phyloP scores from a whole-genome alignment of 1,140 invertebrate genomes.

The Chrysomallon squamiferum region DNA sequence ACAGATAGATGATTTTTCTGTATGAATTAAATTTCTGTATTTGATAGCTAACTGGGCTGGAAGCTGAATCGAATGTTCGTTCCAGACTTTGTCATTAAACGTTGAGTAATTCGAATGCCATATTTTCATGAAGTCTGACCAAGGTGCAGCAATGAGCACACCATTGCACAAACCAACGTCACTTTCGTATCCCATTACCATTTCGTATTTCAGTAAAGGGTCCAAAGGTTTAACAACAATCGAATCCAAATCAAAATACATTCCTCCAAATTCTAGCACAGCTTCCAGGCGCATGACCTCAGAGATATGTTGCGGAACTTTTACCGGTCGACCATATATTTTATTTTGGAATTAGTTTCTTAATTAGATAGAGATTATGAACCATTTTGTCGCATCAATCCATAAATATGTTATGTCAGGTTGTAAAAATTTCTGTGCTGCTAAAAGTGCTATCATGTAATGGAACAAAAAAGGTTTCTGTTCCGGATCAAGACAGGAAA shows the following conservation, averaged over 20 bases:
- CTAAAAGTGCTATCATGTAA: no score
- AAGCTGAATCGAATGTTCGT: not conserved
- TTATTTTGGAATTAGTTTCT: no score
- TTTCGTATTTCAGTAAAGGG: not conserved
- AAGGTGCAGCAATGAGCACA: not conserved
- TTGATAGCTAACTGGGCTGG: not conserved
- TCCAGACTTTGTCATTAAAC: not conserved
- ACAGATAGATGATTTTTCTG: not conserved
- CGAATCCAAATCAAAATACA: not conserved
- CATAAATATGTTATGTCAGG: no score
- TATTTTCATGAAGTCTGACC: not conserved
- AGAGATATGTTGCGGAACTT: not conserved
- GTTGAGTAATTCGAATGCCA: not conserved
- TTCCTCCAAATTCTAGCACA: not conserved
- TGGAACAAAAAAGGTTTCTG: no score
- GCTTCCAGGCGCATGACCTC: not conserved
- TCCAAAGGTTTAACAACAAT: not conserved
- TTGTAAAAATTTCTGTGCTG: no score
- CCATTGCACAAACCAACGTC: not conserved
- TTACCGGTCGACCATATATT: not conserved
- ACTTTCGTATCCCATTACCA: not conserved
- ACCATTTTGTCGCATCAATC: no score
- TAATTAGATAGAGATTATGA: no score
- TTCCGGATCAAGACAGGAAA: no score
- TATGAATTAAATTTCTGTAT: conserved; percentile 1